Conservation (phyloP, 2,888 invertebrate genomes). For the Cephus pulcher region DNA sequence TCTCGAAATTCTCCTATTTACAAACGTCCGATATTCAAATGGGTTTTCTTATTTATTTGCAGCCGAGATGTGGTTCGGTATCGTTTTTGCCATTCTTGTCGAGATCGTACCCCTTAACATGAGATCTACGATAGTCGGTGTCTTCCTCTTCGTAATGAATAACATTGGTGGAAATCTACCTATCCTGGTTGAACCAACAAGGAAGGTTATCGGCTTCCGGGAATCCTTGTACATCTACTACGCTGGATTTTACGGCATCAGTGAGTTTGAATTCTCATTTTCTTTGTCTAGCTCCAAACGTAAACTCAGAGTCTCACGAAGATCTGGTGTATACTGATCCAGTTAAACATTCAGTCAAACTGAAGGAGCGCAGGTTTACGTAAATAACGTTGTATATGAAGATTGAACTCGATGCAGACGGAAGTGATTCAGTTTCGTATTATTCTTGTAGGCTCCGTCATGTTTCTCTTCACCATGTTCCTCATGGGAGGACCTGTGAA, state of each 20-base stretch:
- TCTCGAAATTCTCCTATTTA: not conserved
- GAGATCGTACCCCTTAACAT: constrained; percentile 87
- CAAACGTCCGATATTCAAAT: no score
- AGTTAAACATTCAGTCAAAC: not conserved
- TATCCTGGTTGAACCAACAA: constrained; percentile 87
- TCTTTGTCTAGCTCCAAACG: not conserved
- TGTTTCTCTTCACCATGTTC: constrained; percentile 85
- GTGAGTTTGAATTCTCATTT: constrained; percentile 70
- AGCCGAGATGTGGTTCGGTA: constrained; percentile 97
- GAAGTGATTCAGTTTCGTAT: not conserved
- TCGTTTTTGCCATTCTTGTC: constrained; percentile 89
- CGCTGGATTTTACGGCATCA: constrained; percentile 87
- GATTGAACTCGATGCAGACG: not conserved
- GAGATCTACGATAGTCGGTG: constrained; percentile 86
- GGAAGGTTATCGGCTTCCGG: constrained; percentile 84
- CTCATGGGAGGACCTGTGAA: constrained; percentile 77
- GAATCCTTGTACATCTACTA: constrained; percentile 89
- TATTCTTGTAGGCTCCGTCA: constrained; percentile 75
- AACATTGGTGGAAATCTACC: constrained; percentile 92
- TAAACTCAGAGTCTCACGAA: not conserved
- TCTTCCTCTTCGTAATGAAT: constrained; percentile 93
- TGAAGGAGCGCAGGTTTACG: not conserved
- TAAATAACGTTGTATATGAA: not conserved
- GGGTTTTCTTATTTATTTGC: constrained; percentile 36
- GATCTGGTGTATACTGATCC: not conserved